Percentiles rank a stretch among this genome's conserved stretches.
Conservation (phyloP, 1,140 invertebrate species). For the Papilio machaon region DNA sequence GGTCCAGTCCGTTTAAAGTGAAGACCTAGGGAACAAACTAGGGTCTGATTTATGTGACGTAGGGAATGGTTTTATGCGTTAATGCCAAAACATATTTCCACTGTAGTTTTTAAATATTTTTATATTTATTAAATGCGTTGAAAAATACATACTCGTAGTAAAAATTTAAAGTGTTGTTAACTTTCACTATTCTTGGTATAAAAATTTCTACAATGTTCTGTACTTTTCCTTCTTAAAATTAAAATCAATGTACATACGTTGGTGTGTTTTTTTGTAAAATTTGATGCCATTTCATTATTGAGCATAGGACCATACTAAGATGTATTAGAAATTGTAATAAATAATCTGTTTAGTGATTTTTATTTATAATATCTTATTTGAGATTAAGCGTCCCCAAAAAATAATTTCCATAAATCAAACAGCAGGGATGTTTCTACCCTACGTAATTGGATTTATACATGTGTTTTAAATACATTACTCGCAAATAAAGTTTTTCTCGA, state of each 20-base stretch:
- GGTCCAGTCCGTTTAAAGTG: constrained; percentile 48
- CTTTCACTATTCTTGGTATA: too few relatives aligned
- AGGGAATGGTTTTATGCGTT: constrained; percentile 19
- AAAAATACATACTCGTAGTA: too few relatives aligned
- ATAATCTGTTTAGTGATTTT: background rate
- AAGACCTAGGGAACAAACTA: constrained; percentile 60
- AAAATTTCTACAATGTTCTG: too few relatives aligned
- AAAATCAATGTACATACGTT: too few relatives aligned
- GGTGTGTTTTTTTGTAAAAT: too few relatives aligned
- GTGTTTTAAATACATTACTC: constrained; percentile 62
- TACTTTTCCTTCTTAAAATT: too few relatives aligned
- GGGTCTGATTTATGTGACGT: constrained; percentile 62
- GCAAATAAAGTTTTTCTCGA: constrained; percentile 61
- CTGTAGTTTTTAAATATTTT: background rate
- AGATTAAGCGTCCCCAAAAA: background rate
- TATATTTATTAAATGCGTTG: background rate
- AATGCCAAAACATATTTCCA: constrained; percentile 26
- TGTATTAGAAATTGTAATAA: background rate
- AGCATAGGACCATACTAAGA: too few relatives aligned
- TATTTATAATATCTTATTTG: background rate
- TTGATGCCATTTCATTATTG: too few relatives aligned
- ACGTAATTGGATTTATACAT: constrained; percentile 52
- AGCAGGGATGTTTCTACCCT: constrained; percentile 44
- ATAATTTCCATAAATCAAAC: constrained; percentile 43
- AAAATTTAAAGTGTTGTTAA: too few relatives aligned